Percentiles rank a stretch among this genome's conserved stretches.
These are phyloP conservation scores for Myotis brandtii DNA, from an alignment of 2,113 vertebrate species.

Conservation along the genomic window DNA sequence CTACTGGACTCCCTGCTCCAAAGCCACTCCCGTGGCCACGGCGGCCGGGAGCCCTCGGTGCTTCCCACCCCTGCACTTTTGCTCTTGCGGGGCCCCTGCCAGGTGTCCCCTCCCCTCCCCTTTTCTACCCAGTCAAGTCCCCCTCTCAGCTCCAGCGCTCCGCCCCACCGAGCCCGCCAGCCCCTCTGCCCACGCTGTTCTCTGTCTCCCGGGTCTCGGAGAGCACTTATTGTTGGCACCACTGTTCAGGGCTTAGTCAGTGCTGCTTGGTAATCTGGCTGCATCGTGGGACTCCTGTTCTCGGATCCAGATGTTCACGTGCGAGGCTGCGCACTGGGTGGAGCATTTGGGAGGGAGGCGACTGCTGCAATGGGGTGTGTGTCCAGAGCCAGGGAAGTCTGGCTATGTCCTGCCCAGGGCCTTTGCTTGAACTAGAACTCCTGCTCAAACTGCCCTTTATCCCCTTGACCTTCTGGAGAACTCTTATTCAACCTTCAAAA, in stretches of 20 bases:
- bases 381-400: background rate
- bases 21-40: background rate
- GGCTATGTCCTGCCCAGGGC: background rate
- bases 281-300: background rate
- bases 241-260: background rate
- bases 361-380: background rate
- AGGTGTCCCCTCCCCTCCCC: rapidly evolving
- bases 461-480: background rate
- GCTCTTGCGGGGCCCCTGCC: background rate
- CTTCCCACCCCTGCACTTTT: background rate
- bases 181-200: constrained; percentile 55
- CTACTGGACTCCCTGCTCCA: background rate
- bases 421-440: background rate
- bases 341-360: background rate
- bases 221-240: background rate
- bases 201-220: background rate
- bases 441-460: background rate
- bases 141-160: background rate
- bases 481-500: constrained; percentile 45
- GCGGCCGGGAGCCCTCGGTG: rapidly evolving
- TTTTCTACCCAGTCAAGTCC: background rate
- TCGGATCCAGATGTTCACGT: background rate
- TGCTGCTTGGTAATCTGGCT: background rate
- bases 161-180: background rate
- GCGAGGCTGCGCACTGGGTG: background rate